These are phyloP conservation scores for Samia ricini DNA, from an alignment of 1,140 invertebrate genomes.

Conservation along the genomic window DNA sequence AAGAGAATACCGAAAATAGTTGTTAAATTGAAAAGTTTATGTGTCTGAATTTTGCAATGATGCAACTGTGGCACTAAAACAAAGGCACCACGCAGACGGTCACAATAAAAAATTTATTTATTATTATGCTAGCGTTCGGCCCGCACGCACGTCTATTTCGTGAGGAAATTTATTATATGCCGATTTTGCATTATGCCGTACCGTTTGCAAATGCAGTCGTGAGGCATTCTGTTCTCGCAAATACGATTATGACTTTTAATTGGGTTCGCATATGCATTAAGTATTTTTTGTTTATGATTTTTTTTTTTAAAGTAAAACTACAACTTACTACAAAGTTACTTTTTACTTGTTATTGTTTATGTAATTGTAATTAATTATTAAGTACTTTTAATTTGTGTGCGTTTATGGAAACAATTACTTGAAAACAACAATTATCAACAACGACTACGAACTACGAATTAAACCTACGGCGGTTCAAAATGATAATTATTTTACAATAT, in stretches of 20 bases:
- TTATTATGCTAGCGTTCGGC: conserved; percentile 49
- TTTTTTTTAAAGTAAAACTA: not conserved
- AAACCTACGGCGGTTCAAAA: too few species aligned
- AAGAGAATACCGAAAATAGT: too few species aligned
- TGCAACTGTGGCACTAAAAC: conserved; percentile 43
- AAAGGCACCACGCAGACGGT: conserved; percentile 38
- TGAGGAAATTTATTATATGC: conserved; percentile 62
- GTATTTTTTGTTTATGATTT: not conserved
- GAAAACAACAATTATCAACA: too few species aligned
- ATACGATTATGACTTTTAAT: conserved; percentile 7
- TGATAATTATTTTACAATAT: too few species aligned
- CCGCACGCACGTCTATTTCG: conserved; percentile 64
- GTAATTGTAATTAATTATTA: too few species aligned
- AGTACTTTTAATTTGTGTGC: too few species aligned
- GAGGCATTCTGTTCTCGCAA: not conserved
- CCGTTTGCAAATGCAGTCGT: conserved; percentile 32
- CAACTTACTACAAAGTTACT: too few species aligned
- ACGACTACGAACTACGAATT: too few species aligned
- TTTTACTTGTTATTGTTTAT: too few species aligned
- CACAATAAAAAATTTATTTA: conserved; percentile 66
- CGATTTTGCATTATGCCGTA: conserved; percentile 57
- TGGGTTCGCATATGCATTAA: not conserved
- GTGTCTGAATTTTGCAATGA: not conserved
- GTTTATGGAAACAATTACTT: too few species aligned
- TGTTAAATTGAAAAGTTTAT: too few species aligned